phyloP scores from a whole-genome alignment of 1,140 invertebrate genomes.

The Macrosteles quadrilineatus region DNA sequence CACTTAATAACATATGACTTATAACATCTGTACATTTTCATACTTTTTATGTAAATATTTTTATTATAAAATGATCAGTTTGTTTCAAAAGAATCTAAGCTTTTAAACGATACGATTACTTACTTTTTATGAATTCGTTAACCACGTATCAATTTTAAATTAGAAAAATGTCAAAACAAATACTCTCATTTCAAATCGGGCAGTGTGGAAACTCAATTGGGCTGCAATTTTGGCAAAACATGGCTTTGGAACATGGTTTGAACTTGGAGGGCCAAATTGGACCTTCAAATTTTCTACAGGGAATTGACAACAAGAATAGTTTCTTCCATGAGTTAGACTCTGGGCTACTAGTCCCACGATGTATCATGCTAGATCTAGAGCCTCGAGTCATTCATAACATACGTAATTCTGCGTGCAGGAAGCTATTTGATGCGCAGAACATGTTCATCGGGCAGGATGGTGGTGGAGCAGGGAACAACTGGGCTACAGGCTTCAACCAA shows the following conservation, averaged over 20 bases:
- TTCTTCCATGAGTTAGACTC: constrained; percentile 17
- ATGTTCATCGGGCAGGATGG: constrained; percentile 17
- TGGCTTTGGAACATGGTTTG: constrained; percentile 7
- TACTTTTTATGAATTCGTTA: too few relatives aligned
- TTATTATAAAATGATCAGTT: too few relatives aligned
- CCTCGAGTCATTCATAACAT: constrained; percentile 9
- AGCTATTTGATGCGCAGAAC: constrained; percentile 1
- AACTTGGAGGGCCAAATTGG: not conserved
- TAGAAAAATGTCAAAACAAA: constrained; percentile 1
- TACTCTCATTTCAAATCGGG: constrained; percentile 15
- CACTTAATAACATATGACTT: too few relatives aligned
- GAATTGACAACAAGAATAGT: constrained; percentile 3
- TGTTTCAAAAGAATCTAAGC: too few relatives aligned
- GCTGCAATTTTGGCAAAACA: constrained; percentile 18
- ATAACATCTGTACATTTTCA: too few relatives aligned
- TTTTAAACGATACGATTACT: too few relatives aligned
- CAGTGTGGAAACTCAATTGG: constrained; percentile 20
- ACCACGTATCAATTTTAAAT: too few relatives aligned
- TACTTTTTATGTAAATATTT: too few relatives aligned
- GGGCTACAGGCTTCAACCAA: constrained; percentile 5
- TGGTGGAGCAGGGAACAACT: constrained; percentile 26
- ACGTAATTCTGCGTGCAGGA: not conserved
- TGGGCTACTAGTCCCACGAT: not conserved
- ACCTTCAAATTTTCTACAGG: not conserved
- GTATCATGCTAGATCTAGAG: constrained; percentile 19